A percentile compares a stretch with the other conserved stretches of the same genome.
phyloP scores from a whole-genome alignment of 2,888 invertebrate genomes.

The Archaeoteleia sp. region DNA sequence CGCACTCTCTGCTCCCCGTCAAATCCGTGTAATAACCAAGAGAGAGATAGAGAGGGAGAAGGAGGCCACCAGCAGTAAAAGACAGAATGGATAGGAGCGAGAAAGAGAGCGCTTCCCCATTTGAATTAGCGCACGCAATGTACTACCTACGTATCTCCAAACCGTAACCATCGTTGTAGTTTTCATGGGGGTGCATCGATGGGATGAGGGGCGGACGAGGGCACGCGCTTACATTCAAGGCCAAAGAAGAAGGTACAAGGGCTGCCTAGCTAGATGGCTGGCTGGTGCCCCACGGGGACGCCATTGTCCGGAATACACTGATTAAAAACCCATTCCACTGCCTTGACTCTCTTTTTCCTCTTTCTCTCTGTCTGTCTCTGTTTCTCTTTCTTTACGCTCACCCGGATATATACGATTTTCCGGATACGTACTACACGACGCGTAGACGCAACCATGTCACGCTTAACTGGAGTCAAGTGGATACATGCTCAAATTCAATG shows the following conservation, averaged over 20 bases:
- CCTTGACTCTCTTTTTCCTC: constrained; percentile 45
- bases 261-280: constrained; percentile 45
- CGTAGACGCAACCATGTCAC: constrained; percentile 13
- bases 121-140: constrained; percentile 59
- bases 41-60: background rate
- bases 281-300: constrained; percentile 67
- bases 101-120: constrained; percentile 43
- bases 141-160: constrained; percentile 55
- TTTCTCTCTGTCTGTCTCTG: constrained; percentile 50
- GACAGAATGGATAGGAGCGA: constrained; percentile 13
- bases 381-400: constrained; percentile 29
- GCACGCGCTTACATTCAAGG: constrained; percentile 61
- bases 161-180: constrained; percentile 44
- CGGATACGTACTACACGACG: background rate
- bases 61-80: too few relatives aligned
- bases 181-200: constrained; percentile 38
- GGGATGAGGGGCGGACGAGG: constrained; percentile 57
- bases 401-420: constrained; percentile 14
- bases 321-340: constrained; percentile 72
- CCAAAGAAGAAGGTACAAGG: constrained; percentile 66
- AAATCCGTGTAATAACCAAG: constrained; percentile 17
- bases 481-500: background rate
- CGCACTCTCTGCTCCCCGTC: constrained; percentile 1
- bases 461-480: constrained; percentile 32
- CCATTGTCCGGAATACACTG: constrained; percentile 72